Conservation (phyloP, 1,140 invertebrate species). For the Ruditapes philippinarum region DNA sequence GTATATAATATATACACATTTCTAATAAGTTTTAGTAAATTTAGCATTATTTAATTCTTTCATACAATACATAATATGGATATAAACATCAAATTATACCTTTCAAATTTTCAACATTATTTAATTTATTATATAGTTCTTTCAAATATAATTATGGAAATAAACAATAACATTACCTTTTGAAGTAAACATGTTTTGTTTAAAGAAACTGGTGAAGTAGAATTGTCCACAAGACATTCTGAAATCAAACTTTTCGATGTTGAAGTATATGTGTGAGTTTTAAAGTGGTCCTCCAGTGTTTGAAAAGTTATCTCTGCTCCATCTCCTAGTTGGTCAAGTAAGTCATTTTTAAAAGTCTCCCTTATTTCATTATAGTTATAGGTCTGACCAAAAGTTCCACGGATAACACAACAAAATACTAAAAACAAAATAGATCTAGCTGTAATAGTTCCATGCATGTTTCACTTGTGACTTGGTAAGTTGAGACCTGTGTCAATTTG, state of each 20-base stretch:
- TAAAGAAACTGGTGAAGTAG: neutral
- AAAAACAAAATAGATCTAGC: neutral
- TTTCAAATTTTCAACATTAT: too few relatives aligned
- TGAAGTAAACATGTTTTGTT: neutral
- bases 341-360: neutral
- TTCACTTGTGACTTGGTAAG: too few relatives aligned
- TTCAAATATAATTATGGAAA: too few relatives aligned
- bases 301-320: neutral
- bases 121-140: too few relatives aligned
- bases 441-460: too few relatives aligned
- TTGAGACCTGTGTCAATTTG: too few relatives aligned
- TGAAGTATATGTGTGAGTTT: neutral
- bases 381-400: neutral
- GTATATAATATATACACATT: too few relatives aligned
- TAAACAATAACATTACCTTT: too few relatives aligned
- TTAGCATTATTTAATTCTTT: too few relatives aligned
- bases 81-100: too few relatives aligned
- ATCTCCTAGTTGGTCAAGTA: neutral
- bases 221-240: neutral
- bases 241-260: neutral
- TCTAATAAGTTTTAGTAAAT: too few relatives aligned
- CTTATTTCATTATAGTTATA: conserved; percentile 4
- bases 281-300: neutral
- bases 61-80: too few relatives aligned
- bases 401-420: neutral